Evolutionary conservation across 2,888 invertebrate genomes (phyloP).

Genomic region (Deilephila porcellus): DNA sequence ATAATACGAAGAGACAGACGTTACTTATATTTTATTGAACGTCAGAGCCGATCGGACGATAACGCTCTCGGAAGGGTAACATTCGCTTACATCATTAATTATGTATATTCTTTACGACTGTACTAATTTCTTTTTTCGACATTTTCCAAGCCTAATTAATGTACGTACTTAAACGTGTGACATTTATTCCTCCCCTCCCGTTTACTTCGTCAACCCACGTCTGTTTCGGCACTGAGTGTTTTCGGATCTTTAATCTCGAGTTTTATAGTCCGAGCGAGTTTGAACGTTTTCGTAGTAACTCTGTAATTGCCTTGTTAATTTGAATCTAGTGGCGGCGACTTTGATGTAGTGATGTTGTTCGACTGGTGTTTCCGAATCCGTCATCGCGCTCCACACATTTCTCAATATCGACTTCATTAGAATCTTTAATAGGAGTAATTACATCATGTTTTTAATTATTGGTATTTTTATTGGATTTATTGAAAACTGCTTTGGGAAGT

Average conservation of each 20-base stretch:
- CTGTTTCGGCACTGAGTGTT: constrained; percentile 32
- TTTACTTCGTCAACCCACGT: constrained; percentile 23
- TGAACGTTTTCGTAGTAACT: constrained; percentile 68
- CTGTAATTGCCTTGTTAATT: constrained; percentile 81
- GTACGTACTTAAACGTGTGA: constrained; percentile 28
- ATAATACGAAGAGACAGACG: constrained; percentile 84
- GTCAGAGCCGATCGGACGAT: constrained; percentile 81
- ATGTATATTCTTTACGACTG: constrained; percentile 59
- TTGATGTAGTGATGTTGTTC: constrained; percentile 70
- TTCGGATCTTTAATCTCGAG: constrained; percentile 51
- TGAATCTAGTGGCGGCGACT: constrained; percentile 70
- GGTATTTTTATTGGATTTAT: constrained; percentile 42
- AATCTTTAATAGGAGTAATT: constrained; percentile 69
- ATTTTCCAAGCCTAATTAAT: constrained; percentile 36
- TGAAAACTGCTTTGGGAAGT: constrained; percentile 9
- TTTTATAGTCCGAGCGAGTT: constrained; percentile 64
- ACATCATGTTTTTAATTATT: constrained; percentile 64
- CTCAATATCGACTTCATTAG: constrained; percentile 69
- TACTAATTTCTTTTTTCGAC: constrained; percentile 29
- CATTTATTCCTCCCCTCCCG: neutral
- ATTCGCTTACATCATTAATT: constrained; percentile 81
- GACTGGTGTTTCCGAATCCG: constrained; percentile 71
- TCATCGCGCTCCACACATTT: constrained; percentile 65
- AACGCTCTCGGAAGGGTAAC: constrained; percentile 66
- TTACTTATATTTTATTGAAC: constrained; percentile 83